These are phyloP conservation scores for Gonioctena quinquepunctata DNA, from an alignment of 1,140 invertebrate species.

Conservation along the genomic window DNA sequence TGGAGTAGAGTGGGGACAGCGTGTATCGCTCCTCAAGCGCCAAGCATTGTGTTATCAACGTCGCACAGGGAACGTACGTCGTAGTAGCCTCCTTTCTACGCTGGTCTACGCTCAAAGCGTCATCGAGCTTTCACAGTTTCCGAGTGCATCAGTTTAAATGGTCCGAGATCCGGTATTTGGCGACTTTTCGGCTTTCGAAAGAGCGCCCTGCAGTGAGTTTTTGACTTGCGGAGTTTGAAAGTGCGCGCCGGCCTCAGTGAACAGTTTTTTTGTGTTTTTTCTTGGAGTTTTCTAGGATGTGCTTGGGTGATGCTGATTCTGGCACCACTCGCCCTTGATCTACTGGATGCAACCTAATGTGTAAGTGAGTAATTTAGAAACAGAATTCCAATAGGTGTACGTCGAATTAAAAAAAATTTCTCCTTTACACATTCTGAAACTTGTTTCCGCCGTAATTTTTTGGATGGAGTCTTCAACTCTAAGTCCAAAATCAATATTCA, in stretches of 20 bases:
- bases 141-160: conserved; percentile 5
- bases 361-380: conserved; percentile 46
- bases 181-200: conserved; percentile 2
- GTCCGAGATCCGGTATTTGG: background rate
- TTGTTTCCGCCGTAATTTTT: no score
- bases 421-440: no score
- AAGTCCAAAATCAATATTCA: no score
- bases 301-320: conserved; percentile 51
- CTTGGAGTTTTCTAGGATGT: conserved; percentile 40
- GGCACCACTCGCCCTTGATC: conserved; percentile 53
- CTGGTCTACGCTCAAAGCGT: background rate
- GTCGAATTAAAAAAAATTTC: no score
- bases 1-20: conserved; percentile 4
- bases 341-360: conserved; percentile 53
- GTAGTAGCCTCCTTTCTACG: conserved; percentile 3
- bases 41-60: conserved; percentile 28
- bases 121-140: background rate
- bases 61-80: background rate
- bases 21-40: conserved; percentile 7
- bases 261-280: conserved; percentile 11
- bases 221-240: background rate
- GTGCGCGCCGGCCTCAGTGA: background rate
- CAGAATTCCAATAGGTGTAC: no score
- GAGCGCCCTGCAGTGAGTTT: background rate
- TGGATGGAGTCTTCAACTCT: no score